Conservation (phyloP, 64 coral and sea anemone genomes). For the Dendrophyllia cribrosa region DNA sequence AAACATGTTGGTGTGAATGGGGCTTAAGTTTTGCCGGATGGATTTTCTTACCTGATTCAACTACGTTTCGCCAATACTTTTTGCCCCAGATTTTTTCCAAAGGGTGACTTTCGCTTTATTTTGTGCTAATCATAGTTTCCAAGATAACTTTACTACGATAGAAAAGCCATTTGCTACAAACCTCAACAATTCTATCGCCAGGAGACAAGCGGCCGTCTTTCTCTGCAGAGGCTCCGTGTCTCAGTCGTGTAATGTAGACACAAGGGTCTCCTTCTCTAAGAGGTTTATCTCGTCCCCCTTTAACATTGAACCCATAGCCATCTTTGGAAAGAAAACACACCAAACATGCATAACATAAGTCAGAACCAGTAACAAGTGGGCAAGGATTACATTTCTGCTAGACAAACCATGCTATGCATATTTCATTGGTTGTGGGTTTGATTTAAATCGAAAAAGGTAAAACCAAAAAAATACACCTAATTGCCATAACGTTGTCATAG, state of each 20-base stretch:
- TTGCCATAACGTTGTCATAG: no score
- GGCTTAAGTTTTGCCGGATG: no score
- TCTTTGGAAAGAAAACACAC: constrained; percentile 9
- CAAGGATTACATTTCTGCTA: background rate
- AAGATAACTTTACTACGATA: no score
- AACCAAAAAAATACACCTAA: no score
- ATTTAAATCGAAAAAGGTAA: background rate
- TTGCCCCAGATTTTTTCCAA: no score
- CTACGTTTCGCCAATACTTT: no score
- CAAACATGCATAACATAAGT: background rate
- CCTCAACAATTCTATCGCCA: constrained; percentile 96
- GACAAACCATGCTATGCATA: background rate
- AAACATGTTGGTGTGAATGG: no score
- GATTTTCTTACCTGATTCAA: no score
- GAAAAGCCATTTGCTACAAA: background rate
- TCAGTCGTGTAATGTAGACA: constrained; percentile 88
- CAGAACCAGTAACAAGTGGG: background rate
- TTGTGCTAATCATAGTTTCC: no score
- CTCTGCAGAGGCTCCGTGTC: constrained; percentile 82
- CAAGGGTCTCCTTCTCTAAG: constrained; percentile 72
- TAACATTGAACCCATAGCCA: constrained; percentile 93
- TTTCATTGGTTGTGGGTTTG: background rate
- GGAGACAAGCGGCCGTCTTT: constrained; percentile 87
- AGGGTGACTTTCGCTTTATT: background rate
- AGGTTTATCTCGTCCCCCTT: constrained; percentile 89